Percentiles rank a stretch among this genome's conserved stretches.
Evolutionary conservation across 2,888 invertebrate genomes (phyloP).

Genomic region (Melinaea marsaeus): DNA sequence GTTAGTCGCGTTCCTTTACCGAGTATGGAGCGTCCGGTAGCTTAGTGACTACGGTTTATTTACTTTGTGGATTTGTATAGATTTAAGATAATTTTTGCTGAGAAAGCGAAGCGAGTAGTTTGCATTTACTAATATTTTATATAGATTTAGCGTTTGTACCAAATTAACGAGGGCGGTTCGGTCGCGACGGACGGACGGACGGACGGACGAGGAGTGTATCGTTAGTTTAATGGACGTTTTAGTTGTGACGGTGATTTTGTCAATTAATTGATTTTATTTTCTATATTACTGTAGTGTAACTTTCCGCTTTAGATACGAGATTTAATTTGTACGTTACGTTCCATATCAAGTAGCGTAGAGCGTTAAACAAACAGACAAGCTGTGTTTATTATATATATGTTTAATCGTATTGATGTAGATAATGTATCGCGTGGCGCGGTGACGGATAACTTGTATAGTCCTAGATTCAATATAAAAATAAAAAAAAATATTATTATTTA

Average conservation of each 20-base stretch:
- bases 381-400: conserved; percentile 52
- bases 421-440: conserved; percentile 61
- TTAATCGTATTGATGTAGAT: conserved; percentile 60
- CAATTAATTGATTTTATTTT: conserved; percentile 51
- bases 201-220: conserved; percentile 23
- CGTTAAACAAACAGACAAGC: conserved; percentile 48
- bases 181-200: neutral
- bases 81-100: conserved; percentile 57
- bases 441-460: conserved; percentile 62
- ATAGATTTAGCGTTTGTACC: conserved; percentile 72
- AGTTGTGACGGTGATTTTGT: conserved; percentile 59
- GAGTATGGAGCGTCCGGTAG: conserved; percentile 17
- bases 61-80: conserved; percentile 20
- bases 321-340: conserved; percentile 55
- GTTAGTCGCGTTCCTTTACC: conserved; percentile 6
- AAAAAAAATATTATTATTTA: conserved; percentile 47
- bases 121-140: conserved; percentile 78
- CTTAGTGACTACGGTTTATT: conserved; percentile 17
- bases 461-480: conserved; percentile 58
- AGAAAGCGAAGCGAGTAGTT: conserved; percentile 58
- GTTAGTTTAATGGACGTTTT: conserved; percentile 43
- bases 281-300: conserved; percentile 21
- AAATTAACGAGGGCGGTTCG: conserved; percentile 52
- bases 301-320: conserved; percentile 54
- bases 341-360: conserved; percentile 58